Conservation (phyloP, 64 coral and sea anemone genomes). For the Platygyra sinensis region DNA sequence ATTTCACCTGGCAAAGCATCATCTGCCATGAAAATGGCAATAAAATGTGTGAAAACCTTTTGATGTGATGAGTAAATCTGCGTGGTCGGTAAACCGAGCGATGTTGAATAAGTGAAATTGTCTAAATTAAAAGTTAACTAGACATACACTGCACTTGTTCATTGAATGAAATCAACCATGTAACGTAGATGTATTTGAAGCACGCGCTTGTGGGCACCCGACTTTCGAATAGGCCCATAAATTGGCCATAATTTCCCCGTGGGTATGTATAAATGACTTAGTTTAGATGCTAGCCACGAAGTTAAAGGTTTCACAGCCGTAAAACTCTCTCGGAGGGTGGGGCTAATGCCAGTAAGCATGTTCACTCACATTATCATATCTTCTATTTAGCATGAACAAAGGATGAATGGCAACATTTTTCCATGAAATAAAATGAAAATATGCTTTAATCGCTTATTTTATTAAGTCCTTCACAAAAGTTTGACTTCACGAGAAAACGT, state of each 20-base stretch:
- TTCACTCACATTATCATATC: conserved; percentile 32
- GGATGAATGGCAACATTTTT: conserved; percentile 27
- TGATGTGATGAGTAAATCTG: neutral
- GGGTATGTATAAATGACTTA: neutral
- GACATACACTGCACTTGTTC: conserved; percentile 3
- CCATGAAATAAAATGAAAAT: neutral
- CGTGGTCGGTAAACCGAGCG: neutral
- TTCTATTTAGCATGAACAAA: conserved; percentile 7
- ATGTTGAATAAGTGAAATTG: conserved; percentile 1
- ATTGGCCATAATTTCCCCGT: neutral
- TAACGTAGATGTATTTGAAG: neutral
- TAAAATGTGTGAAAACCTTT: neutral
- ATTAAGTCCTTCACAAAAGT: neutral
- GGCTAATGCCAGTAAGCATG: conserved; percentile 18
- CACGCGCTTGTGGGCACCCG: neutral
- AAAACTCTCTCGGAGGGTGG: conserved; percentile 5
- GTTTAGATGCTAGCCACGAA: neutral
- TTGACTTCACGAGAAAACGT: neutral
- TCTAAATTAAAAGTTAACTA: conserved; percentile 4
- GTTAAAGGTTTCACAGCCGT: neutral
- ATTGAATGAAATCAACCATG: conserved; percentile 26
- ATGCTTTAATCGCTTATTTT: neutral
- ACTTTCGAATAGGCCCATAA: neutral
- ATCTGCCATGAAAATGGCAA: neutral
- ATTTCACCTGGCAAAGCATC: conserved; percentile 10